A percentile compares a stretch with the other conserved stretches of the same genome.
Evolutionary conservation across 2,888 invertebrate species (phyloP).

Genomic region (Orthonychiurus folsomi): DNA sequence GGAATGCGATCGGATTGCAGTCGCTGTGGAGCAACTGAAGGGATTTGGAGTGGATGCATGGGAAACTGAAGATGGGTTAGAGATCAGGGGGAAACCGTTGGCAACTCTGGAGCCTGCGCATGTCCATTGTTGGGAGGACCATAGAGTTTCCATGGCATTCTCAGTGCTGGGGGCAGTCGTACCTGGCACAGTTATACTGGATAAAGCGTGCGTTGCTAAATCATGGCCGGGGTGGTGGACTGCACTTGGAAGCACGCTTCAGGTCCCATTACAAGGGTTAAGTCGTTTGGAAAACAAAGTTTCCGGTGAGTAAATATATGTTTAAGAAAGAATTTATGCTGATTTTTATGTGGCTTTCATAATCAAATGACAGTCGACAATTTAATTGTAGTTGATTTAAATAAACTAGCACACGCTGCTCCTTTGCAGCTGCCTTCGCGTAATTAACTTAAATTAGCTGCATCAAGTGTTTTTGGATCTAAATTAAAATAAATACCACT

Average conservation of each 20-base stretch:
- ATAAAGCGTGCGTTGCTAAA: conserved; percentile 1
- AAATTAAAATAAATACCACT: too few species aligned
- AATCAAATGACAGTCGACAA: too few species aligned
- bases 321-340: too few species aligned
- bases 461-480: too few species aligned
- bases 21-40: conserved; percentile 3
- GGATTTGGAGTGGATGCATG: conserved; percentile 8
- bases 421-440: too few species aligned
- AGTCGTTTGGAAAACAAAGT: too few species aligned
- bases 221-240: conserved; percentile 11
- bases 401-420: too few species aligned
- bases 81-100: neutral
- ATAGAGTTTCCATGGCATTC: conserved; percentile 10
- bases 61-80: conserved; percentile 8
- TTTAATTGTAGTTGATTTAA: too few species aligned
- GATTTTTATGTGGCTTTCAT: too few species aligned
- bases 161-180: neutral
- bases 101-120: neutral
- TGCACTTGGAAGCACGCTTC: neutral
- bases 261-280: neutral
- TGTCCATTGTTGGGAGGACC: conserved; percentile 9
- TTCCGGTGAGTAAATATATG: too few species aligned
- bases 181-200: conserved; percentile 6
- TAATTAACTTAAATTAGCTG: too few species aligned
- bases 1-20: conserved; percentile 10